phyloP scores from a whole-genome alignment of 1,140 invertebrate genomes.

The Tetramorium simillimum region DNA sequence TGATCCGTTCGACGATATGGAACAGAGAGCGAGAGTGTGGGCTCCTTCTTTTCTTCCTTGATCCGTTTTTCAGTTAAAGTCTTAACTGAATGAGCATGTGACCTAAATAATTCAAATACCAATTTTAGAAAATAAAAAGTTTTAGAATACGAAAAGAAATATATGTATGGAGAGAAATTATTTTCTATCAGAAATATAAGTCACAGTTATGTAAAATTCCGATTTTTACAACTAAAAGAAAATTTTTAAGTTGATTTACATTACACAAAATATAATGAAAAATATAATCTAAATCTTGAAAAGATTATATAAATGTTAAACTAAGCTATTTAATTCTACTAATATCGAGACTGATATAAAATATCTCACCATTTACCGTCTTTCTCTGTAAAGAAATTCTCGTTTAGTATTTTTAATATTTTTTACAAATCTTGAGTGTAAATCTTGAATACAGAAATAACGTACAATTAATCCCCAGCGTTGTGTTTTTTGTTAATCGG shows the following conservation, averaged over 20 bases:
- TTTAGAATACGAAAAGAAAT: background rate
- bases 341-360: background rate
- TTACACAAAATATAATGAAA: background rate
- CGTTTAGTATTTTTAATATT: background rate
- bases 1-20: background rate
- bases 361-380: background rate
- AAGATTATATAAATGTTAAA: background rate
- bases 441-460: background rate
- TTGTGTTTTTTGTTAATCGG: background rate
- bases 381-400: background rate
- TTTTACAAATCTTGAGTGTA: background rate
- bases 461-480: background rate
- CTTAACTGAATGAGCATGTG: background rate
- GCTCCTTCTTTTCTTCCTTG: background rate
- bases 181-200: background rate
- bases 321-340: background rate
- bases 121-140: background rate
- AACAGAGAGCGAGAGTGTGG: slow-evolving; percentile 33
- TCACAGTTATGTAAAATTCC: background rate
- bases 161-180: background rate
- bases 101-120: background rate
- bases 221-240: background rate
- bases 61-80: background rate
- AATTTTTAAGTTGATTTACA: background rate
- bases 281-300: slow-evolving; percentile 6